Base-by-base conservation (phyloP, 1,140 invertebrate genomes). In the Drosophila azteca region DNA sequence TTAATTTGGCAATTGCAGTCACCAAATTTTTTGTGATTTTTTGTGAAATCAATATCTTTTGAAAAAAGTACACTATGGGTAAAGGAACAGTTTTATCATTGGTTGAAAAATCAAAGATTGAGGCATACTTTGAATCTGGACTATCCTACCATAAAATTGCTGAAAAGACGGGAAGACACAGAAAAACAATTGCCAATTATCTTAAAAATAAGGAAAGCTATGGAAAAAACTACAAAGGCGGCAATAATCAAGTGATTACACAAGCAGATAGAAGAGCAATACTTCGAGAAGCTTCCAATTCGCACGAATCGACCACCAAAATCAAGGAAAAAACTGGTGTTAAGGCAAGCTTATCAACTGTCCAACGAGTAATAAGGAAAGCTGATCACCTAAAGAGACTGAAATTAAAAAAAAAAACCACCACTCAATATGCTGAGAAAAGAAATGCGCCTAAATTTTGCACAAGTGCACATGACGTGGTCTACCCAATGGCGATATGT, bases 151-250 rank as follows among this genome's bases (percentile, higher is more conserved):
- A 20, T 20, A 20, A 20, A 20, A 20, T 20, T 20, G 17, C 17
- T 20, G 17, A 57, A 57, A 58, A 44, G 15, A 44, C 39, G 11
- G 41, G 46, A 51, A 66, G 46, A 51, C 54, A 58, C 11, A 51
- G 35, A 46, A 58, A 43, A 65, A 57, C 53, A 24, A 59, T 59
- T 50, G 24, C 54, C 35, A 66, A 58, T 65, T 57, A 50, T 58
- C 52, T 58, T 50, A 43, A 51, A 51, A 65, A 65, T 65, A 57
- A 57, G 52, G 54, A 66, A 58, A 58, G 9, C 53, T 45, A 49
- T 60, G 31, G 58, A 41, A 60, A n/a, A 58, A 46, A 31, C 24
- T 26, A 3, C 6, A 26, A 26, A 26, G 24, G 24, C 2, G 24
- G 24, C 24, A 26, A 26, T 26, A 26, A 26, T 26, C 3, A 26